Conservation (phyloP, 2,113 vertebrate genomes). For the Entelurus aequoreus region DNA sequence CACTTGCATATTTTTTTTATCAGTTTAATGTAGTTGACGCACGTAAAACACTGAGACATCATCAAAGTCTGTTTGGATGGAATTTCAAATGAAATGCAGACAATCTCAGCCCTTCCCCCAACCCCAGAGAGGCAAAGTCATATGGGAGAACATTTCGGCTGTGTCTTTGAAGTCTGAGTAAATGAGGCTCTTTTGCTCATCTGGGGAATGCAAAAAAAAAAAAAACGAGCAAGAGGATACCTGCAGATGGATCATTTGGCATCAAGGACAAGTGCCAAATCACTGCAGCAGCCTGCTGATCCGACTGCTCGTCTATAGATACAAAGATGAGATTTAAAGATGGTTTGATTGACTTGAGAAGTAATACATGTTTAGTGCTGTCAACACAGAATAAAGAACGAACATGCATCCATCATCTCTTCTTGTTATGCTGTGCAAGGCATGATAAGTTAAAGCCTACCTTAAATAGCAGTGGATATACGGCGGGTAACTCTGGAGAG, state of each 20-base stretch:
- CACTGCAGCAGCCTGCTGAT: constrained; percentile 34
- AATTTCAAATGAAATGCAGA: constrained; percentile 65
- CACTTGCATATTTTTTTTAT: constrained; percentile 45
- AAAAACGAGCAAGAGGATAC: constrained; percentile 51
- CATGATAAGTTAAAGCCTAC: not conserved
- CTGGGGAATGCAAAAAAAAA: constrained; percentile 31
- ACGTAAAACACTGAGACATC: constrained; percentile 57
- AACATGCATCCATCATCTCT: not conserved
- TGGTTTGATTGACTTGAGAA: constrained; percentile 29
- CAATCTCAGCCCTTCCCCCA: constrained; percentile 7
- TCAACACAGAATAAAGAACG: constrained; percentile 16
- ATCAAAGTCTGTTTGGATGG: constrained; percentile 65
- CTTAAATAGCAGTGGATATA: too few species aligned
- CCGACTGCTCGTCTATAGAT: constrained; percentile 27
- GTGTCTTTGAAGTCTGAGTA: constrained; percentile 67
- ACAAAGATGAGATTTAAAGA: constrained; percentile 3
- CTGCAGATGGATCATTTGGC: constrained; percentile 66
- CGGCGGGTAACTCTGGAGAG: too few species aligned
- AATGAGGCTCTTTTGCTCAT: constrained; percentile 64
- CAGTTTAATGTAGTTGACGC: constrained; percentile 51
- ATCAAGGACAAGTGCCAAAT: constrained; percentile 58
- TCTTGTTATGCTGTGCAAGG: not conserved
- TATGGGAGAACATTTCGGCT: constrained; percentile 62
- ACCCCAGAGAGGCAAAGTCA: constrained; percentile 52
- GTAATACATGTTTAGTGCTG: not conserved